Conservation (phyloP, 2,888 invertebrate genomes). For the Nezara viridula region DNA sequence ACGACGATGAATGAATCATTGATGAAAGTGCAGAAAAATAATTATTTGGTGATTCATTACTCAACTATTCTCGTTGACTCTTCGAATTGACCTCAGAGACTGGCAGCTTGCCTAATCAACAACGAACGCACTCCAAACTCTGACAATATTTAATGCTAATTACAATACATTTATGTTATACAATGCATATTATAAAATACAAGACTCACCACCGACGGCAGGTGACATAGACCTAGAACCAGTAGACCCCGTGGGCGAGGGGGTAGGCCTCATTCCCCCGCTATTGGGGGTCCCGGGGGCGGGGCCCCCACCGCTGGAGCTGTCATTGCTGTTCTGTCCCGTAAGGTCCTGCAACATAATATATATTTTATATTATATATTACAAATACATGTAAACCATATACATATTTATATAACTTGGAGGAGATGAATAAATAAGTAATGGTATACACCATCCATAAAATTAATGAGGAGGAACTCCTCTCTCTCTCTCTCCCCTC, state of each 20-base stretch:
- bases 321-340: conserved; percentile 88
- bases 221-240: conserved; percentile 98
- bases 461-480: no score
- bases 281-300: conserved; percentile 80
- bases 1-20: not conserved
- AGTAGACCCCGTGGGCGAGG: conserved; percentile 92
- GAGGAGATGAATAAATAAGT: not conserved
- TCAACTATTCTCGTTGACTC: not conserved
- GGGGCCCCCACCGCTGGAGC: conserved; percentile 82
- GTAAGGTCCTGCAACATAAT: conserved; percentile 81
- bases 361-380: not conserved
- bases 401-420: not conserved
- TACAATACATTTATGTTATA: not conserved
- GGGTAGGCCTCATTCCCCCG: conserved; percentile 90
- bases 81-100: not conserved
- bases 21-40: conserved; percentile 3
- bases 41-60: not conserved
- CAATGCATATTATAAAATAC: not conserved
- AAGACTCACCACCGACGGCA: conserved; percentile 81
- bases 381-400: not conserved
- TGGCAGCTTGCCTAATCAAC: not conserved
- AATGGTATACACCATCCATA: no score
- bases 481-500: no score
- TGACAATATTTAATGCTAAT: not conserved
- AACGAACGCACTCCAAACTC: not conserved